Evolutionary conservation across 2,888 invertebrate genomes (phyloP), one percentile per base, ranked within the genome.

Genomic region (Meloe dianella): DNA sequence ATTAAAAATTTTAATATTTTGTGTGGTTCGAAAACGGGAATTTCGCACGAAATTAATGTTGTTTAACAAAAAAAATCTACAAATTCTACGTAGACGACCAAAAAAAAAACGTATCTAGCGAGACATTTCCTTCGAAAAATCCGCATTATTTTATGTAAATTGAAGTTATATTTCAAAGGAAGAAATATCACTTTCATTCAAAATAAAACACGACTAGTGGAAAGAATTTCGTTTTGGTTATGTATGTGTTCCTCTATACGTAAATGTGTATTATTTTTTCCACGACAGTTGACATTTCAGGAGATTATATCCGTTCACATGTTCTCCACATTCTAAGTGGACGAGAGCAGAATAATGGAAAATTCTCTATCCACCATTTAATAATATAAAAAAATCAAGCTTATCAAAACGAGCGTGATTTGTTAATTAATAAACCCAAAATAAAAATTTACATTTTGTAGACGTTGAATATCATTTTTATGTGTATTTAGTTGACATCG

Each of bases 401-500:
- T 12, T 3, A 35, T 10, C 12, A 12, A 35, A 10, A 35, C 4
- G 1, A 35, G 12, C 35, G 35, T 35, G 35, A 35, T 35, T 35
- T 35, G 35, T 35, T 35, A 14, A 12, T 14, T 35, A 35, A 35
- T 12, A 12, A 12, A 12, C 35, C 12, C 35, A 35, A 12, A 10
- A 10, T 32, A 9, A 2, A 9, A 8, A 3, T 12, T 12, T 32
- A 32, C 35, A 12, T 35, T 35, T 35, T 35, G 14, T 32, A 32
- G 6, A 12, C 12, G 17, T 41, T 7, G n/a, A n/a, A 17, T n/a
- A 5, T 41, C 35, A 27, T 3, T 27, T 2, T 27, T 27, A 9
- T 32, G 2, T 32, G 60, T 63, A 62, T 61, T 56, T 67, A 64
- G 72, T 68, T 70, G 61, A 73, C 72, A 75, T 74, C 69, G 71